Evolutionary conservation across 2,888 invertebrate genomes (phyloP), one percentile per base, ranked within the genome.

Genomic region (Melinaea marsaeus): DNA sequence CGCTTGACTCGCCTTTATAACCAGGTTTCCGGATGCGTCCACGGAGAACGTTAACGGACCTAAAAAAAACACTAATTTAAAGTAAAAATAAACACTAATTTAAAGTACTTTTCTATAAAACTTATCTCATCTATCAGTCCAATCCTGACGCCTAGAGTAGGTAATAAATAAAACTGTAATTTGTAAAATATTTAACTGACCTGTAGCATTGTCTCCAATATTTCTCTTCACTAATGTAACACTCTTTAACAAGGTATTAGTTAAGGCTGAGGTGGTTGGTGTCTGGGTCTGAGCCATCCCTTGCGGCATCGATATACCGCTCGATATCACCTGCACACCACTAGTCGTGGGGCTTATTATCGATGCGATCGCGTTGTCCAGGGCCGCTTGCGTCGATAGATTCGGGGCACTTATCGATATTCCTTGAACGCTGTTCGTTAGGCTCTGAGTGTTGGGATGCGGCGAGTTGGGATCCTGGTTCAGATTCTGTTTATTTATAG

Each of bases 21-120:
- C 74, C 60, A 91, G 74, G 74, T 91, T 90, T 67, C 90, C 90
- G 0, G 87, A 85, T 51, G 90, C 85, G 72, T 90, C 90, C 72
- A 90, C 74, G 0, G 91, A 90, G 11, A 91, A 72, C 0, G 91
- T 91, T 37, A 91, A 75, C 1, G 91, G 91, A 67, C 87, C 90
- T 82, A 71, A 2, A 57, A 48, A 57, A 7, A 58, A 34, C 32
- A 6, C n/a, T n/a, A n/a, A n/a, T n/a, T n/a, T n/a, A n/a, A n/a
- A 1, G 22, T 22, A 1, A 22, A 22, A 22, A 22, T 22, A 22
- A 22, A 22, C 22, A 22, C 22, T 22, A 22, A 22, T 22, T 22
- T 22, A 22, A 22, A 22, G 22, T 22, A 22, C 22, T n/a, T n/a
- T n/a, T n/a, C n/a, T 22, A 22, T 22, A 22, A 0, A 22, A 1